These are phyloP conservation scores for Parazoanthus swiftii DNA, from an alignment of 92 coral and sea anemone species.

Conservation along the genomic window DNA sequence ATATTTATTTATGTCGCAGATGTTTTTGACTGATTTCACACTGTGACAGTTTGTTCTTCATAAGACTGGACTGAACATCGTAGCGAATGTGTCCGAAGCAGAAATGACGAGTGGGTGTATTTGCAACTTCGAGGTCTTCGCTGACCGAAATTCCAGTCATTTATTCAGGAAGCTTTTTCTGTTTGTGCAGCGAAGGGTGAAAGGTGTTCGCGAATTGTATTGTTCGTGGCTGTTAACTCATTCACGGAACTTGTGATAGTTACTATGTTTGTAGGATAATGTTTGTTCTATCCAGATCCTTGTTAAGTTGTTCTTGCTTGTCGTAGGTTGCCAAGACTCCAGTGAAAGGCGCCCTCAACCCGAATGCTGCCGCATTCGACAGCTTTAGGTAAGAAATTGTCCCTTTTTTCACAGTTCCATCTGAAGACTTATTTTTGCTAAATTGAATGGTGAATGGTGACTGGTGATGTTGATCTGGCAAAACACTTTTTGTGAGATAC, in stretches of 20 bases:
- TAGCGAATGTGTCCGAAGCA: constrained; percentile 5
- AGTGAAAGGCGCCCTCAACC: constrained; percentile 46
- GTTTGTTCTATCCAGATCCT: constrained; percentile 7
- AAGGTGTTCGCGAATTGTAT: constrained; percentile 26
- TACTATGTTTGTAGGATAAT: constrained; percentile 27
- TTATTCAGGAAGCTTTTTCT: constrained; percentile 28
- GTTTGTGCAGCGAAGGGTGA: constrained; percentile 39
- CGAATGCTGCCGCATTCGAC: constrained; percentile 42
- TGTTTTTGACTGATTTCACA: constrained; percentile 25
- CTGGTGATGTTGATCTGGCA: not conserved
- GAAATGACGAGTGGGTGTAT: constrained; percentile 13
- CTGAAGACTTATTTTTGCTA: not conserved
- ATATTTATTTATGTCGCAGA: constrained; percentile 34
- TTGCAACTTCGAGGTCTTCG: constrained; percentile 6
- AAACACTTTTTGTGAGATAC: not conserved
- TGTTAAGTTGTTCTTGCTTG: not conserved
- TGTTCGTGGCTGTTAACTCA: constrained; percentile 34
- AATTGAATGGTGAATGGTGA: too few species aligned
- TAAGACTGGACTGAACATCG: not conserved
- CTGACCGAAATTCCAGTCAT: constrained; percentile 48
- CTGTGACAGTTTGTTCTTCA: constrained; percentile 24
- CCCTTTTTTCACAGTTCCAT: not conserved
- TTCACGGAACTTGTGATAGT: constrained; percentile 33
- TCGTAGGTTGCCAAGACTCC: constrained; percentile 45
- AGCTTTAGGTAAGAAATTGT: constrained; percentile 26